Base-by-base conservation (phyloP, 2,888 invertebrate genomes). In the Scaptomyza tumidula region DNA sequence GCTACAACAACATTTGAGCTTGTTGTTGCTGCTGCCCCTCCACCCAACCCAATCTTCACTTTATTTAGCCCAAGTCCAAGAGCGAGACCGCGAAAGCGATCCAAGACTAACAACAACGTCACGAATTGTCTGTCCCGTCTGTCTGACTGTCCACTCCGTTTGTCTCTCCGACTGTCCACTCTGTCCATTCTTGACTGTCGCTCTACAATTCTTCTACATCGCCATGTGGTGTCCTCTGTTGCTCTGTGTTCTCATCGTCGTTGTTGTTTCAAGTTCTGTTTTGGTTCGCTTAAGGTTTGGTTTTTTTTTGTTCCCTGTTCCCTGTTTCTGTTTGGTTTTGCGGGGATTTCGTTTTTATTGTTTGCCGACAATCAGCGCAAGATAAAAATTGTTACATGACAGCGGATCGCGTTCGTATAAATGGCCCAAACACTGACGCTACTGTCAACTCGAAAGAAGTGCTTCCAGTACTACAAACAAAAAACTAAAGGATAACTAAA, bases 321-420 rank as follows among this genome's bases (percentile, higher is more conserved):
- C 60, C 63, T 74, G 75, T 73, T 73, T 68, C 71, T 70, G 52
- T 75, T 78, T 78, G 72, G 57, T 71, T 62, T 65, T 53, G 78
- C 64, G 70, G 68, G 73, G 63, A 75, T 86, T 84, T 78, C 69
- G 86, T 88, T 90, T 88, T 89, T 89, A 90, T 89, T 89, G 85
- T 89, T 90, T 80, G 88, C 90, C 86, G 90, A 89, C 89, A 90
- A 89, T 89, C 90, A 90, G 80, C 78, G 80, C 80, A 86, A 90
- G 90, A 89, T 90, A 89, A 90, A 89, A 89, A 88, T 90, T 88
- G 86, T 78, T 90, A 89, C 89, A 89, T 90, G 89, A 89, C 90
- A 90, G 89, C 90, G 88, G 90, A 89, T 83, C 79, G 90, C 86
- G 90, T 90, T 88, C 86, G 90, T 89, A 86, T 89, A 89, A 90